These are phyloP conservation scores for Eudorcas thomsonii DNA, from an alignment of 2,113 vertebrate genomes.

Conservation along the genomic window DNA sequence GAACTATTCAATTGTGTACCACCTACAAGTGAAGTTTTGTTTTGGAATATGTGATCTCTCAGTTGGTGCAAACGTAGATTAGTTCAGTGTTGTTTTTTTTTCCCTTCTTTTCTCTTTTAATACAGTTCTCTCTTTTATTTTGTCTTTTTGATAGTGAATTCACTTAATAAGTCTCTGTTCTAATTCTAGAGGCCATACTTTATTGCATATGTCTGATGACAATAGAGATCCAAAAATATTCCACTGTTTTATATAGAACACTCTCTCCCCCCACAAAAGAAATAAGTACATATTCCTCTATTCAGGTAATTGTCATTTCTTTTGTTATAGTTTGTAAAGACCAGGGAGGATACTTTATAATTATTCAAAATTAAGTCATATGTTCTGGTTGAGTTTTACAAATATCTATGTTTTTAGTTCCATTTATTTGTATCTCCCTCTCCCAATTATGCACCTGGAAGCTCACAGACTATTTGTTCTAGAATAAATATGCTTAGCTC, in stretches of 20 bases:
- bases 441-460: background rate
- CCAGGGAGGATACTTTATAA: background rate
- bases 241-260: background rate
- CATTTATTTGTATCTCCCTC: background rate
- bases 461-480: background rate
- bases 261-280: rapidly evolving
- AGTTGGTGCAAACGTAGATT: background rate
- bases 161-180: background rate
- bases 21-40: background rate
- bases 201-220: background rate
- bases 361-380: background rate
- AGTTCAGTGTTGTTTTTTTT: background rate
- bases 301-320: background rate
- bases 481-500: background rate
- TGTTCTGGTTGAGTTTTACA: background rate
- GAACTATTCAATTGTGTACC: background rate
- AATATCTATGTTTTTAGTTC: background rate
- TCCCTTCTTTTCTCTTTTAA: background rate
- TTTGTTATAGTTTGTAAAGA: background rate
- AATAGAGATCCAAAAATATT: background rate
- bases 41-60: background rate
- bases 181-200: background rate
- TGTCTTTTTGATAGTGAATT: background rate
- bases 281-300: background rate
- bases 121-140: background rate